Evolutionary conservation across 2,113 vertebrate genomes (phyloP).

Genomic region (Halichoerus grypus): DNA sequence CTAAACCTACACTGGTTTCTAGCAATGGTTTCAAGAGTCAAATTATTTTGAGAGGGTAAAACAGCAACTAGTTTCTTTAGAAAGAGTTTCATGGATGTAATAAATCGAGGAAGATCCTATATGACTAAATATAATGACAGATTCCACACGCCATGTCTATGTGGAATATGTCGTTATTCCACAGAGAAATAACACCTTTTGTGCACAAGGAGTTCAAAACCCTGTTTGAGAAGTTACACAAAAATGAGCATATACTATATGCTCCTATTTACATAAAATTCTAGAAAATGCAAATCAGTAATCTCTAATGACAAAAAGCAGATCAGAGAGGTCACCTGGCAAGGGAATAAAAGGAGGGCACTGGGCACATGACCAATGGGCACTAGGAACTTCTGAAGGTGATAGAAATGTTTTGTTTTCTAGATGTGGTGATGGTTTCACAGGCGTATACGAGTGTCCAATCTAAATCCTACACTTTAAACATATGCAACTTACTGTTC

Average conservation of each 20-base stretch:
- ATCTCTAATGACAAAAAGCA: background rate
- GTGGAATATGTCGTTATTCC: background rate
- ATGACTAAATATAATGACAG: background rate
- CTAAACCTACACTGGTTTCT: conserved; percentile 17
- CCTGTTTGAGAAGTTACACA: background rate
- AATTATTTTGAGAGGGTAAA: conserved; percentile 23
- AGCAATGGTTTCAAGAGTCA: conserved; percentile 7
- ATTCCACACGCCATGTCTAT: background rate
- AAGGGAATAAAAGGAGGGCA: background rate
- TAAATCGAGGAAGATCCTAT: background rate
- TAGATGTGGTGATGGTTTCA: background rate
- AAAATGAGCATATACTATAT: background rate
- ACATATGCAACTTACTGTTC: background rate
- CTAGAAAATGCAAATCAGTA: conserved; percentile 30
- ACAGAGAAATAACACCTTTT: conserved; percentile 9
- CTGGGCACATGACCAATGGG: background rate
- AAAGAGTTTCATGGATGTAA: background rate
- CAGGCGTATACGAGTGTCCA: background rate
- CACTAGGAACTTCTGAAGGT: background rate
- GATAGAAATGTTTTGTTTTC: background rate
- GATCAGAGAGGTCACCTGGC: background rate
- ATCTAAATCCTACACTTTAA: background rate
- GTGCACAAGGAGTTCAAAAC: background rate
- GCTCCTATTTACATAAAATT: background rate
- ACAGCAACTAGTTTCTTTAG: conserved; percentile 11